These are phyloP conservation scores for Simalia tracyae DNA, from an alignment of 2,797 vertebrate genomes.

Conservation along the genomic window DNA sequence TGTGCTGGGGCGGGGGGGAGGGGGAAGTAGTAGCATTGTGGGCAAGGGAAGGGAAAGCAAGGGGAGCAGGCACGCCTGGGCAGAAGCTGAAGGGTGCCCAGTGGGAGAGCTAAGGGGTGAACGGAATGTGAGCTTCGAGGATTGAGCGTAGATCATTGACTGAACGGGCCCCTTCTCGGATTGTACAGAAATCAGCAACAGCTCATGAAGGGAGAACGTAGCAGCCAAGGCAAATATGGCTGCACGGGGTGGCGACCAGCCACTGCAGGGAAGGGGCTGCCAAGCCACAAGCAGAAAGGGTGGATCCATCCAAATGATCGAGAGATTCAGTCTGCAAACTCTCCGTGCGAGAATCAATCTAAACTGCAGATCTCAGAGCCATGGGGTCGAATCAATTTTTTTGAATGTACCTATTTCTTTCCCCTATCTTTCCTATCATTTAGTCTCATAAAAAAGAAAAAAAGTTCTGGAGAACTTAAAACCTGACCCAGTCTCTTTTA, in stretches of 20 bases:
- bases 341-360: neutral
- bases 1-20: neutral
- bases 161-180: neutral
- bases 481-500: neutral
- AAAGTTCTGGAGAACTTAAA: neutral
- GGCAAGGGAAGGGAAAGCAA: neutral
- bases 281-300: neutral
- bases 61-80: neutral
- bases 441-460: neutral
- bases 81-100: neutral
- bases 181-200: neutral
- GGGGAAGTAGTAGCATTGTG: neutral
- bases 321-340: neutral
- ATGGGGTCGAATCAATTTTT: neutral
- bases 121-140: neutral
- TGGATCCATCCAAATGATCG: neutral
- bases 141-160: neutral
- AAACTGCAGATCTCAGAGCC: neutral
- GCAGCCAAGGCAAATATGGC: neutral
- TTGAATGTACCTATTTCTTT: neutral
- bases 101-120: neutral
- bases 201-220: neutral
- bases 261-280: neutral
- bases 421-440: neutral
- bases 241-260: neutral